phyloP scores from a whole-genome alignment of 2,888 invertebrate genomes.

The Diplazon laetatorius region DNA sequence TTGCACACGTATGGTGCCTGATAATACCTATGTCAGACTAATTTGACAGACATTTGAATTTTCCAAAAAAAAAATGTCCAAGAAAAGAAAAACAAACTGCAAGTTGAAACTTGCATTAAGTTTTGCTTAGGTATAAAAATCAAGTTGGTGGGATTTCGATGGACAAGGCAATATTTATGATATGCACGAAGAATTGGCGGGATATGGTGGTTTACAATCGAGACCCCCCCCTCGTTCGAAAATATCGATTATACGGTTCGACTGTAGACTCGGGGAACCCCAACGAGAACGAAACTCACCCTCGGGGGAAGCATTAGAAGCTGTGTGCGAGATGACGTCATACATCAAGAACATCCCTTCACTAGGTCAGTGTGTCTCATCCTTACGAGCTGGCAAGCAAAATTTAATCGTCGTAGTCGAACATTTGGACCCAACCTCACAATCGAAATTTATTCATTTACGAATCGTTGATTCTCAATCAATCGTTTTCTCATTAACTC shows the following conservation, averaged over 20 bases:
- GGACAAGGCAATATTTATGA: slow-evolving; percentile 11
- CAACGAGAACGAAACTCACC: slow-evolving; percentile 72
- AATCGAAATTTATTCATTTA: no score
- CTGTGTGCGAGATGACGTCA: slow-evolving; percentile 75
- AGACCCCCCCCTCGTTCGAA: slow-evolving; percentile 75
- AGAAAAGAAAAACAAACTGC: no score
- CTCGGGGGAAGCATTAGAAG: slow-evolving; percentile 52
- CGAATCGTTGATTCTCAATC: no score
- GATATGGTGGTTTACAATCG: slow-evolving; percentile 56
- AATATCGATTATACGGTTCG: slow-evolving; percentile 77
- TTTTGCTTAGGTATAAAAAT: no score
- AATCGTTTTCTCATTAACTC: no score
- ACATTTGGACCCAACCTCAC: no score
- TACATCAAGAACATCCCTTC: slow-evolving; percentile 71
- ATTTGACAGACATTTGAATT: no score
- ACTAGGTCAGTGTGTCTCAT: slow-evolving; percentile 79
- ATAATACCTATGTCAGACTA: no score
- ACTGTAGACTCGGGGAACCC: slow-evolving; percentile 66
- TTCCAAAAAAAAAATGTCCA: no score
- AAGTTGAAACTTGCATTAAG: no score
- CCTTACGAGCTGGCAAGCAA: slow-evolving; percentile 29
- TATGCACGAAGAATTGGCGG: slow-evolving; percentile 3
- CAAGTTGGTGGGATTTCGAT: no score
- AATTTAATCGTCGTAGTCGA: not conserved
- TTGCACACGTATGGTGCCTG: no score